These are phyloP conservation scores for Drosophila atripex DNA, from an alignment of 2,888 invertebrate genomes.

Conservation along the genomic window DNA sequence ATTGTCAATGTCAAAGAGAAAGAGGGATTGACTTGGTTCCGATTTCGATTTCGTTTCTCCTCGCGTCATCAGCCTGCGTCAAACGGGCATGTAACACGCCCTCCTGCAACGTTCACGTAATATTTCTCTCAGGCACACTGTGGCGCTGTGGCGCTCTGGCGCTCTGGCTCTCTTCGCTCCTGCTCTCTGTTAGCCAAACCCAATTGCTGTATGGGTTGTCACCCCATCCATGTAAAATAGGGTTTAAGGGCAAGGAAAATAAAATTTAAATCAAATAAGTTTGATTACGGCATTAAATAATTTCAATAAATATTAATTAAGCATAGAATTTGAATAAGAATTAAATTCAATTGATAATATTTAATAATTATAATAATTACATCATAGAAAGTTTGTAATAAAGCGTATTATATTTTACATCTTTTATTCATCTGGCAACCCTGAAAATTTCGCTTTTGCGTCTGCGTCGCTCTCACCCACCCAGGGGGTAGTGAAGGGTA, in stretches of 20 bases:
- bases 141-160: conserved; percentile 11
- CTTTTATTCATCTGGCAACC: background rate
- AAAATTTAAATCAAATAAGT: background rate
- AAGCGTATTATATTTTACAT: background rate
- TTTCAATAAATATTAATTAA: background rate
- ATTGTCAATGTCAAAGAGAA: conserved; percentile 59
- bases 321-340: background rate
- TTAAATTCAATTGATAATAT: background rate
- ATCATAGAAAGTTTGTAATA: no score
- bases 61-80: conserved; percentile 44
- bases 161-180: conserved; percentile 7
- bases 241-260: background rate
- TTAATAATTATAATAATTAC: no score
- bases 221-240: background rate
- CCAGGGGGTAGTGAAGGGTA: background rate
- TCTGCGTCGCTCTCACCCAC: conserved; percentile 18
- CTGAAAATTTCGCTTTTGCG: conserved; percentile 8
- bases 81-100: conserved; percentile 52
- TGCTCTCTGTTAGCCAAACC: conserved; percentile 37
- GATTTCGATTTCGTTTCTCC: conserved; percentile 29
- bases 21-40: conserved; percentile 17
- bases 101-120: conserved; percentile 56
- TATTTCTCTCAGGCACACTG: conserved; percentile 39
- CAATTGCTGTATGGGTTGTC: background rate
- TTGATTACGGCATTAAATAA: no score